phyloP scores from a whole-genome alignment of 1,140 invertebrate species.

The Nautilus pompilius region DNA sequence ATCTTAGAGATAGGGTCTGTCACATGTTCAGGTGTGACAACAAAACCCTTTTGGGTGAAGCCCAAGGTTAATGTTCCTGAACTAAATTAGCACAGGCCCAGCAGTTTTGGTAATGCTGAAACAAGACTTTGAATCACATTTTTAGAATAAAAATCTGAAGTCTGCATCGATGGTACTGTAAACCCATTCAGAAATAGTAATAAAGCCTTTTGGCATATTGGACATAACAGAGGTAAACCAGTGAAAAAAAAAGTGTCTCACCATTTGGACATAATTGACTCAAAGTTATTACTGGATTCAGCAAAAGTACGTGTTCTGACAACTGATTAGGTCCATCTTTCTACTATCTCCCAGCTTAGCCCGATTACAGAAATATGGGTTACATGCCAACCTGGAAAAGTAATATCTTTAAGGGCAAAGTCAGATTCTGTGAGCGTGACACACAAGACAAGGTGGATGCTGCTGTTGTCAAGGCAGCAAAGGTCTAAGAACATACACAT shows the following conservation, averaged over 20 bases:
- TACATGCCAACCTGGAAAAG: constrained; percentile 4
- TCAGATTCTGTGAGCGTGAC: constrained; percentile 32
- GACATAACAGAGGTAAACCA: constrained; percentile 9
- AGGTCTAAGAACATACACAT: no score
- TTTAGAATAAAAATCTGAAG: constrained; percentile 1
- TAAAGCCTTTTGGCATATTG: constrained; percentile 7
- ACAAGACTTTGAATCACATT: constrained; percentile 6
- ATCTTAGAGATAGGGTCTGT: no score
- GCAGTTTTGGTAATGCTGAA: constrained; percentile 17
- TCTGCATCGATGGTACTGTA: no score
- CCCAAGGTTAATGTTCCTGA: no score
- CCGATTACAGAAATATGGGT: neutral
- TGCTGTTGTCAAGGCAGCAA: constrained; percentile 36
- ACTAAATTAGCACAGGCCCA: no score
- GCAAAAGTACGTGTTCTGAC: no score
- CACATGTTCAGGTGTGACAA: no score
- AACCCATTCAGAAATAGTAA: constrained; percentile 12
- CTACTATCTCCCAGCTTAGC: neutral
- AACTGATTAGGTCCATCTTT: no score
- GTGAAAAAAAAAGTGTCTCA: constrained; percentile 6
- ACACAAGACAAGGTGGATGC: no score
- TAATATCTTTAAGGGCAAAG: neutral
- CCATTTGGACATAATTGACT: constrained; percentile 18
- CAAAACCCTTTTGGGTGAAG: no score
- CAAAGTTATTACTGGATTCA: constrained; percentile 16